Base-by-base conservation (phyloP, 2,113 vertebrate species). In the Otocyon megalotis region DNA sequence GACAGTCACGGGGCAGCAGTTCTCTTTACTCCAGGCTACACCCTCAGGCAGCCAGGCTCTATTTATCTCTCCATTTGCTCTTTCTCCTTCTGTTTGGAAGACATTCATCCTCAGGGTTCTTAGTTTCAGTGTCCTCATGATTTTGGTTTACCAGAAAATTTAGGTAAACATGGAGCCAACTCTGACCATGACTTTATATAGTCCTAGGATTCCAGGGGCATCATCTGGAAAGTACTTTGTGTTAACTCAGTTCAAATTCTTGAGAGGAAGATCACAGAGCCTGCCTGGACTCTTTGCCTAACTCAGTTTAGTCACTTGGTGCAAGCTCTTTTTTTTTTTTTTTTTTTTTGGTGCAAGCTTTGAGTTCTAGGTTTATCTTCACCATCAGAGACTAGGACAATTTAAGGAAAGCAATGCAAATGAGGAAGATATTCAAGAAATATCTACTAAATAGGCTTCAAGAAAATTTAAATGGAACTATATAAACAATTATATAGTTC, bases 211-310 rank as follows among this genome's bases (percentile, higher is more conserved):
- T 93, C 65, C 28, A 37, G 24, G 48, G 16, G 63, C 5, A 67
- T n/a, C 4, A 69, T 35, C 37, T 85, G 43, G 79, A 97, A 96
- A 94, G 37, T n/a, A 11, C 37, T 63, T 54, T n/a, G 35, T 63
- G 16, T 28, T 28, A 32, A 90, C 10, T 60, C 30, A 14, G 20
- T 79, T 62, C 35, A 74, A 50, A 80, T 93, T 54, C 53, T 5
- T 53, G 4, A 74, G 8, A 69, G 35, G 50, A 92, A 67, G 26
- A 14, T 16, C 4, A 22, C 3, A 20, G 48, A 43, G 28, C 84
- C 50, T 20, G 19, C 22, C 22, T 60, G 80, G 6, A 26, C 48
- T 17, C 8, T 19, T 9, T 4, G 10, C 30, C 6, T 28, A 30
- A 3, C 4, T 72, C 28, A 65, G 26, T 32, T 12, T 13, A 30